Evolutionary conservation across 1,140 invertebrate species (phyloP), one percentile per base, ranked within the genome.

Genomic region (Drosophila azteca): DNA sequence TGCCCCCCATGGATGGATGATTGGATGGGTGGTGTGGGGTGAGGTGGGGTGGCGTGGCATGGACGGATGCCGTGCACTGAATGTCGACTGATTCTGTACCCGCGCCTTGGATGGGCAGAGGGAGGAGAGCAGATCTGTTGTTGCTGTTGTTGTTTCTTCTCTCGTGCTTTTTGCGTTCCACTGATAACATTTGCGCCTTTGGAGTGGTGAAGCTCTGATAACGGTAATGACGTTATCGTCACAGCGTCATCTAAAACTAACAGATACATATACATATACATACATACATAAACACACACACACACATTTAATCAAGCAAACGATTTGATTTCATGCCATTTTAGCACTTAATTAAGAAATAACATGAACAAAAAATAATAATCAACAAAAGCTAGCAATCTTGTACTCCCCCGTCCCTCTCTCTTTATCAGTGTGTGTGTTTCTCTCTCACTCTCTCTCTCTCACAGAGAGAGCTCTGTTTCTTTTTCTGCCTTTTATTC

Each of bases 141-240:
- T 60, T 68, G 48, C 35, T 68, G 31, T 48, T 59, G 55, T 54
- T 59, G 31, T 58, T 68, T 50, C 65, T 69, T 39, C 51, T 59
- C 60, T 67, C 67, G 58, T 60, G 26, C 15, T 67, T 39, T 39
- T 39, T 39, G 35, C 35, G 35, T 39, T 65, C 54, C 66, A 46
- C 82, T 88, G 82, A 87, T 87, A 87, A 87, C 82, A 87, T 85
- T 85, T 85, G 78, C 70, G 82, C 83, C 70, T 87, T 81, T 80
- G n/a, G 55, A 64, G 53, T 73, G 63, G 51, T 55, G 67, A 41
- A 53, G 67, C 54, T 43, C 48, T 59, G 81, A 84, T 84, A 84
- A 87, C 83, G 72, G 55, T 71, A 63, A 76, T 87, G 82, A 87
- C 79, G 82, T 51, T 69, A 79, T 76, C 57, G 74, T 76, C 70